Evolutionary conservation across 2,113 vertebrate species (phyloP), one percentile per base, ranked within the genome.

Genomic region (Ornithorhynchus anatinus): DNA sequence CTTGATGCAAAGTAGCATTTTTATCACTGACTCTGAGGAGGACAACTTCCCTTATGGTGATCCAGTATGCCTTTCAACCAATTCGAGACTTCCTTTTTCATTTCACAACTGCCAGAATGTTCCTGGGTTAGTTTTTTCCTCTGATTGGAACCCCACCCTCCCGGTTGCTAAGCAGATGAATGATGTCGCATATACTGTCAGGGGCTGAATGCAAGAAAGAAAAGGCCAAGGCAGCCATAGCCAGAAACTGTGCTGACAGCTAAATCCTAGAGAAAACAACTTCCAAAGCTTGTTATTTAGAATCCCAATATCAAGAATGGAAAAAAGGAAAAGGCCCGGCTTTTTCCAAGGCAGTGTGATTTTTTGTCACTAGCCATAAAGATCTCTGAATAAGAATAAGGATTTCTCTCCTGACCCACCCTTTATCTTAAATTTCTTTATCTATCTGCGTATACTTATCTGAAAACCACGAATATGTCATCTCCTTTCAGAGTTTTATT

Each of bases 91-190:
- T 43, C 60, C 58, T 23, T 71, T 74, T 71, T 75, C 43, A 33
- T 33, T 61, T 51, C 50, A 52, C 32, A 27, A 3, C 50, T 67
- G 58, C 69, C 71, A n/a, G 14, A 79, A 57, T 33, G 54, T 68
- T 44, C 4, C 38, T 59, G 75, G 25, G 51, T 56, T 35, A 37
- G 76, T 78, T 87, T 75, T 75, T 65, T 27, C 40, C 38, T 75
- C 75, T 89, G 75, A 82, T 92, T 84, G 74, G 79, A 78, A 65
- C 81, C 37, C 85, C 84, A 42, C 85, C 89, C 84, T 60, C 29
- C 17, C 79, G 52, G 86, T 89, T 90, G 87, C 90, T 88, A 86
- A 20, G 86, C 75, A 65, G 66, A 77, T 37, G 69, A 84, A 62
- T 20, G 29, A 31, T 35, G 14, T 89, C 87, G 72, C 62, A 13